These are phyloP conservation scores for Leucoma salicis DNA, from an alignment of 2,888 invertebrate species.

Conservation along the genomic window DNA sequence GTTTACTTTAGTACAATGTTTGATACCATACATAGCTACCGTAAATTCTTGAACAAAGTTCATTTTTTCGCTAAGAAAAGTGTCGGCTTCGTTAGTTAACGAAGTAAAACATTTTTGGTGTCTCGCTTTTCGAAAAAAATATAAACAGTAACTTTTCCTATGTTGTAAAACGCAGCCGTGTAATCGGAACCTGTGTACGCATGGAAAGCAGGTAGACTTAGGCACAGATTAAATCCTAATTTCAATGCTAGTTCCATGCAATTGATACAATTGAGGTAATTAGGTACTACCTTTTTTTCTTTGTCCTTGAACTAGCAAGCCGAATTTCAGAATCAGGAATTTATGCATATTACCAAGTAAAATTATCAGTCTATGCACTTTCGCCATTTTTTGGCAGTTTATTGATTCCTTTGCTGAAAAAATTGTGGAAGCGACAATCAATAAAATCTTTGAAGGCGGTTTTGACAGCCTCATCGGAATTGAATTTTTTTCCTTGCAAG, in stretches of 20 bases:
- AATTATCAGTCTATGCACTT: no score
- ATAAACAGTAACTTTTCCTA: slow-evolving; percentile 22
- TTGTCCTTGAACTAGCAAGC: no score
- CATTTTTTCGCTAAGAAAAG: neutral
- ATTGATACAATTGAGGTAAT: no score
- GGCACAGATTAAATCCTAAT: neutral
- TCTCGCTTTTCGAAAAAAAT: slow-evolving; percentile 4
- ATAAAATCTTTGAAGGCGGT: no score
- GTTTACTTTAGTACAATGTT: slow-evolving; percentile 1
- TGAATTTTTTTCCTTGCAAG: no score
- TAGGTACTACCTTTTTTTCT: no score
- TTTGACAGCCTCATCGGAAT: no score
- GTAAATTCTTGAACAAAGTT: slow-evolving; percentile 1
- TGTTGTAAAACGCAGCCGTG: slow-evolving; percentile 30
- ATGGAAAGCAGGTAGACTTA: slow-evolving; percentile 20
- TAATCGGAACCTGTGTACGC: slow-evolving; percentile 23
- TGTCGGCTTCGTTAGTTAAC: neutral
- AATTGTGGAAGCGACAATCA: no score
- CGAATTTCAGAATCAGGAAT: no score
- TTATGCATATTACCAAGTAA: no score
- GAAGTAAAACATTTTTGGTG: neutral
- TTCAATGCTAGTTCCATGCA: neutral
- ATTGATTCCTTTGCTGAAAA: no score
- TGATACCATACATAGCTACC: neutral
- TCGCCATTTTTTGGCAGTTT: no score